Percentiles rank a stretch among this genome's conserved stretches.
These are phyloP conservation scores for Trochalopteron elliotii DNA, from an alignment of 2,113 vertebrate genomes.

Conservation along the genomic window DNA sequence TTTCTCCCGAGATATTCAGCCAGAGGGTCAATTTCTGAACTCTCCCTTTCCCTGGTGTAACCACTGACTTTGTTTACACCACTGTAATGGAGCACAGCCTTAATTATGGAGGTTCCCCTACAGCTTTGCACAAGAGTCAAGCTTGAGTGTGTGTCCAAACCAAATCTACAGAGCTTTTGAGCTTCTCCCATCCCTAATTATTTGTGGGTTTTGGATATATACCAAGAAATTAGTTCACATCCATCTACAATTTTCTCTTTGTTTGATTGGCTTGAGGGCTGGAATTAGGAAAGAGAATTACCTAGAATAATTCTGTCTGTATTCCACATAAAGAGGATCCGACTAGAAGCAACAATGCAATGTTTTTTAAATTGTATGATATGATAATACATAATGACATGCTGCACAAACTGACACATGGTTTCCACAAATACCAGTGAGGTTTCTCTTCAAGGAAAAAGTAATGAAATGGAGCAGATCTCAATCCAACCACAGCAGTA, in stretches of 20 bases:
- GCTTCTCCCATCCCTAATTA: constrained; percentile 41
- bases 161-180: constrained; percentile 43
- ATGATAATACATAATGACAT: constrained; percentile 56
- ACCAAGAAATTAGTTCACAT: constrained; percentile 55
- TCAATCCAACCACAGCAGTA: constrained; percentile 74
- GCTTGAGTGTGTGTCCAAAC: constrained; percentile 31
- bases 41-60: constrained; percentile 52
- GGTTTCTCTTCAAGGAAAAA: constrained; percentile 73
- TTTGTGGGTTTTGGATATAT: constrained; percentile 52
- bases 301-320: constrained; percentile 51
- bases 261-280: constrained; percentile 45
- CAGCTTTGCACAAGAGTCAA: background rate
- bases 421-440: constrained; percentile 57
- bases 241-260: constrained; percentile 33
- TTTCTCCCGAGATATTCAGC: constrained; percentile 54
- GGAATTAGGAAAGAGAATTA: constrained; percentile 41
- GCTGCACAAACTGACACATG: constrained; percentile 28
- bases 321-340: constrained; percentile 31
- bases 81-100: constrained; percentile 25
- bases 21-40: constrained; percentile 40
- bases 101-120: constrained; percentile 45
- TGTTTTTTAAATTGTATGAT: constrained; percentile 49
- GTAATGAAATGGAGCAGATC: constrained; percentile 77
- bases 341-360: constrained; percentile 44
- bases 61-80: constrained; percentile 50